Percentiles rank a stretch among this genome's conserved stretches.
These are phyloP conservation scores for Gymnoscopelus braueri DNA, from an alignment of 2,797 vertebrate genomes.

Conservation along the genomic window DNA sequence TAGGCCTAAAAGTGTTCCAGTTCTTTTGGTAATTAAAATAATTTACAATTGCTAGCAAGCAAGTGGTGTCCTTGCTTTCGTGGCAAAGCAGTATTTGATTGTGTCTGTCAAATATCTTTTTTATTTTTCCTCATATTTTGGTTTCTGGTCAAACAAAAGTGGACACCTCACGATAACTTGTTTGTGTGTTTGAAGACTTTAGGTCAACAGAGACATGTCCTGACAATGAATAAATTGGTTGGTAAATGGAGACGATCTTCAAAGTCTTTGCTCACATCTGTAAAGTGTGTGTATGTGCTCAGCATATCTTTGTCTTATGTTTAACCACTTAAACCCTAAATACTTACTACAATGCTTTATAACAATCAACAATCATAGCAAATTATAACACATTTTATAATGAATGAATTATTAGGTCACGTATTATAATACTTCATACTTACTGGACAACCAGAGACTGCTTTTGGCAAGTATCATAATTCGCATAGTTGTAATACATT, in stretches of 20 bases:
- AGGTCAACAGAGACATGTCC: constrained; percentile 72
- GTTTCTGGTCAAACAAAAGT: constrained; percentile 69
- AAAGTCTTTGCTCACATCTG: constrained; percentile 56
- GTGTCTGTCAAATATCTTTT: constrained; percentile 66
- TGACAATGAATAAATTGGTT: constrained; percentile 84
- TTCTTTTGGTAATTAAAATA: constrained; percentile 36
- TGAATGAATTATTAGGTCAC: too few species aligned
- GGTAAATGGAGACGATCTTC: constrained; percentile 70
- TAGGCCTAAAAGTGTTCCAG: constrained; percentile 39
- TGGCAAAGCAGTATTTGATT: constrained; percentile 70
- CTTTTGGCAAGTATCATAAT: too few species aligned
- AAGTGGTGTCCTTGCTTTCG: constrained; percentile 46
- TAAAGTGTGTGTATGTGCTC: not conserved
- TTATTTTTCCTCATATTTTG: constrained; percentile 32
- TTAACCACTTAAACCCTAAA: too few species aligned
- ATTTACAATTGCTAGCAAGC: constrained; percentile 34
- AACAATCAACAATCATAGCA: too few species aligned
- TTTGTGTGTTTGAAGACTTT: constrained; percentile 77
- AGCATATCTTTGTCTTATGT: too few species aligned
- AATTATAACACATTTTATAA: too few species aligned
- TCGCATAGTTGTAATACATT: too few species aligned
- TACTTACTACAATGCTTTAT: too few species aligned
- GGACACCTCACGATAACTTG: constrained; percentile 70
- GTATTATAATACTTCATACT: too few species aligned
- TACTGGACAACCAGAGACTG: too few species aligned